Evolutionary conservation across 2,797 vertebrate species (phyloP).

Genomic region (Rallus crepitans): DNA sequence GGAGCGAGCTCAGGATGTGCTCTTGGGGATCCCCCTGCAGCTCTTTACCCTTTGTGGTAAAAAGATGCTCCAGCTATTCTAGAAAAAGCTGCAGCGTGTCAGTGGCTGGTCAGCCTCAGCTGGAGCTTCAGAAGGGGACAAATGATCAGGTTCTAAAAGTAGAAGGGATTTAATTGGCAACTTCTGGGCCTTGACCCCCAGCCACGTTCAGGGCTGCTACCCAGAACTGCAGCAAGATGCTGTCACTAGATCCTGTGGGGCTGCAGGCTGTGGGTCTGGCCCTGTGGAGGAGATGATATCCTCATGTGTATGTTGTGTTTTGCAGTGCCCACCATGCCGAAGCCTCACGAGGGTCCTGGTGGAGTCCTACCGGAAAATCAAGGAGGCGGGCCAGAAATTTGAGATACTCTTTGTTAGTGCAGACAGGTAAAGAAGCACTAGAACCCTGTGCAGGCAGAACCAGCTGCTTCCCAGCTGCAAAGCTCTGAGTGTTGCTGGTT

Average conservation of each 20-base stretch:
- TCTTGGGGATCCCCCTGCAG: neutral
- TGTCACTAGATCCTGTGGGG: neutral
- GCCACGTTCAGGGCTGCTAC: fast-evolving
- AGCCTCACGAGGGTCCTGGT: slow-evolving; percentile 95
- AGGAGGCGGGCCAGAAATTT: slow-evolving; percentile 95
- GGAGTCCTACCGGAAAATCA: slow-evolving; percentile 93
- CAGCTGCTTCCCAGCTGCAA: neutral
- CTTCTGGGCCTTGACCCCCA: fast-evolving
- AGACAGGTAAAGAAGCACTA: slow-evolving; percentile 85
- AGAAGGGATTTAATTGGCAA: neutral
- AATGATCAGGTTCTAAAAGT: neutral
- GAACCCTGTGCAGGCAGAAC: neutral
- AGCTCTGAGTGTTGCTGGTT: neutral
- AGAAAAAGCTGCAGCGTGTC: neutral
- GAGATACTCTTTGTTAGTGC: slow-evolving; percentile 98
- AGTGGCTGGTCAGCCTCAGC: neutral
- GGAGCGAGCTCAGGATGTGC: neutral
- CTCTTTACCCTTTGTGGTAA: neutral
- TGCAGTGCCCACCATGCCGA: slow-evolving; percentile 94
- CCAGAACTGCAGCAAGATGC: too few relatives aligned
- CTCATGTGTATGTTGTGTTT: neutral
- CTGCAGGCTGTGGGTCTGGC: neutral
- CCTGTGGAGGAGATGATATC: neutral
- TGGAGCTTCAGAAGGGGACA: neutral
- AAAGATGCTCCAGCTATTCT: neutral